A percentile compares a stretch with the other conserved stretches of the same genome.
These are phyloP conservation scores for Hippocampus abdominalis DNA, from an alignment of 2,113 vertebrate species.

Conservation along the genomic window DNA sequence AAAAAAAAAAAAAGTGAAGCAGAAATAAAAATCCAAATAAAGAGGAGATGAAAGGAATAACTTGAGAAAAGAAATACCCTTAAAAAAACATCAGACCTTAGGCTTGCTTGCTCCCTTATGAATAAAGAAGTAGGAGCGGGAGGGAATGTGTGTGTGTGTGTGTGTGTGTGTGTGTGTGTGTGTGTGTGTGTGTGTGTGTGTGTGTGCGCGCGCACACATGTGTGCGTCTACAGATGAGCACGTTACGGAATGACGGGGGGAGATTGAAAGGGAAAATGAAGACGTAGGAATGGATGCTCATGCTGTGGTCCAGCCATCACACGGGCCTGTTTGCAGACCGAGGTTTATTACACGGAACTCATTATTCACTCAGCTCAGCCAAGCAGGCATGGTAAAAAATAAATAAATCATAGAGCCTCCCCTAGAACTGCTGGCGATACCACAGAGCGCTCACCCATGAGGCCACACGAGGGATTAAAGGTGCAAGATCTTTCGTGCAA, in stretches of 20 bases:
- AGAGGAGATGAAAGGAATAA: conserved; percentile 62
- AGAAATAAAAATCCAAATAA: conserved; percentile 61
- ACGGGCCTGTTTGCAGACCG: conserved; percentile 62
- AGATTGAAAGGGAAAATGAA: conserved; percentile 49
- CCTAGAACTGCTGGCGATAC: conserved; percentile 42
- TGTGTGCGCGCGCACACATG: too few species aligned
- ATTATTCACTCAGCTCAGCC: conserved; percentile 66
- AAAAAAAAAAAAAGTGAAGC: conserved; percentile 54
- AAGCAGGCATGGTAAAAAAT: conserved; percentile 61
- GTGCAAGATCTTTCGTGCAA: not conserved
- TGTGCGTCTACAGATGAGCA: conserved; percentile 41
- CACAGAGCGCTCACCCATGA: conserved; percentile 9
- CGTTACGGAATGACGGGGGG: conserved; percentile 54
- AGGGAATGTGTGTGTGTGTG: conserved; percentile 20
- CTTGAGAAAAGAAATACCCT: conserved; percentile 58
- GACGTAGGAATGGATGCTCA: conserved; percentile 58
- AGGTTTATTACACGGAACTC: conserved; percentile 69
- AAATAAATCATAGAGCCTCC: conserved; percentile 59
- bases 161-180: not conserved
- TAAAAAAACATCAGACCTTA: conserved; percentile 59
- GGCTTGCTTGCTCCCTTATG: conserved; percentile 39
- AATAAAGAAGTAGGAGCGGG: conserved; percentile 34
- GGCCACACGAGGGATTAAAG: not conserved
- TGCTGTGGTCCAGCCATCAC: conserved; percentile 48
- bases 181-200: conserved; percentile 8